Percentiles rank a stretch among this genome's conserved stretches.
These are phyloP conservation scores for Macropodus opercularis DNA, from an alignment of 2,797 vertebrate species.

Conservation along the genomic window DNA sequence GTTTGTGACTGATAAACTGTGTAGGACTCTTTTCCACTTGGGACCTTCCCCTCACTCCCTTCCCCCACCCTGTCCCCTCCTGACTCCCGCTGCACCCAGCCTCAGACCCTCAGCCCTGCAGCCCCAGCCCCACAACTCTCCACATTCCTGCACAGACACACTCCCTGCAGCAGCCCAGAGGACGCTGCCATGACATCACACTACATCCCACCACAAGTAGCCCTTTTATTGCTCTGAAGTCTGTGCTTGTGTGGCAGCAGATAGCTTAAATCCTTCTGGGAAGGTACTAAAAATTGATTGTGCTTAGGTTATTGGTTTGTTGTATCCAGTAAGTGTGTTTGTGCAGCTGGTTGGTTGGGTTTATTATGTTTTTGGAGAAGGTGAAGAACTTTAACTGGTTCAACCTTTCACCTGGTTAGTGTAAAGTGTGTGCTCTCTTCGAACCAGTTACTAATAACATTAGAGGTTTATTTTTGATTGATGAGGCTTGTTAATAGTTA, in stretches of 20 bases:
- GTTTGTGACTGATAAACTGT: slow-evolving; percentile 54
- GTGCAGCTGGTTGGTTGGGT: slow-evolving; percentile 17
- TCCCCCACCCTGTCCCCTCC: slow-evolving; percentile 69
- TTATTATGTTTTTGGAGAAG: slow-evolving; percentile 27
- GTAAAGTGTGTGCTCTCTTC: slow-evolving; percentile 1
- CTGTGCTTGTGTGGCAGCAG: slow-evolving; percentile 54
- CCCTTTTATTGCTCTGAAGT: slow-evolving; percentile 64
- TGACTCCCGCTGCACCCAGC: slow-evolving; percentile 70
- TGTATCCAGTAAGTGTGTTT: slow-evolving; percentile 35
- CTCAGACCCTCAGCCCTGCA: slow-evolving; percentile 35
- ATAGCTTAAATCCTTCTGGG: slow-evolving; percentile 38
- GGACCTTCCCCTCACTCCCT: slow-evolving; percentile 60
- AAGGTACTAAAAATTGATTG: slow-evolving; percentile 57
- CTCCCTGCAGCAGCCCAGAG: slow-evolving; percentile 58
- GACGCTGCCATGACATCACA: slow-evolving; percentile 74
- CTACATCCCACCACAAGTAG: slow-evolving; percentile 68
- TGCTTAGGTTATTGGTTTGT: slow-evolving; percentile 37
- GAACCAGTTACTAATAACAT: neutral
- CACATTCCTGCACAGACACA: slow-evolving; percentile 75
- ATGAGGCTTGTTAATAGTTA: too few relatives aligned
- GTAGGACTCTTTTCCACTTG: slow-evolving; percentile 66
- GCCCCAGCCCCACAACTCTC: slow-evolving; percentile 49
- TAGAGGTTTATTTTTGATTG: neutral
- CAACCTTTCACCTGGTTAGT: slow-evolving; percentile 4
- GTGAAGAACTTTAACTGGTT: slow-evolving; percentile 27